Base-by-base conservation (phyloP, 1,140 invertebrate species). In the Bombus sibiricus region DNA sequence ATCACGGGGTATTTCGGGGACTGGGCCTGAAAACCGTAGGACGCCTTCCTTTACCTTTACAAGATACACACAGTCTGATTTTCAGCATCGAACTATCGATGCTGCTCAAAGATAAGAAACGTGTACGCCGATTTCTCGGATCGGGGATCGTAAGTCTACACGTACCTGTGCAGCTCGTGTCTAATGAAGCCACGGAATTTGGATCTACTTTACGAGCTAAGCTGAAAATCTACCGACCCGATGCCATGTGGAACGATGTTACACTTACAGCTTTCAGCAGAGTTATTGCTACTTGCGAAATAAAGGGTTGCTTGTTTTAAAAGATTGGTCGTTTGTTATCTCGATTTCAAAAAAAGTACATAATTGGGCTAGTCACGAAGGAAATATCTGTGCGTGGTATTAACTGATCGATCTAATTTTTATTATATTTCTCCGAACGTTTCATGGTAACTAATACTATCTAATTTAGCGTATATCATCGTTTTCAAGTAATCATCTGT, bases 121-220 rank as follows among this genome's bases (percentile, higher is more conserved):
- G 39, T 88, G 83, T 73, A 90, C 83, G 86, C 86, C 86, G 86
- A 90, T 90, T 90, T 90, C 83, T 86, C 69, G 77, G 74, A 83
- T 87, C 88, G 74, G 74, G 53, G 85, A 71, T 85, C 81, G 79
- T 91, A 87, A 91, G 79, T 89, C 86, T 80, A 76, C 77, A 41
- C 69, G 72, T 82, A 73, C 69, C 82, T 75, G 68, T 69, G 47
- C 78, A 69, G 71, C 80, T 78, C 81, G 68, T 88, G 78, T 85
- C 77, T 85, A 80, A 85, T 85, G 53, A 80, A 80, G 57, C 66
- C 68, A 73, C 68, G 76, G 77, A 80, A 85, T 85, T 85, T 57
- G 32, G 68, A 80, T 68, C 28, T 59, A n/a, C 53, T 80, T 80
- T 85, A 80, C 75, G 68, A 85, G 28, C 57, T 10, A 12, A 10